These are phyloP conservation scores for Trinectes maculatus DNA, from an alignment of 2,113 vertebrate species.

Conservation along the genomic window DNA sequence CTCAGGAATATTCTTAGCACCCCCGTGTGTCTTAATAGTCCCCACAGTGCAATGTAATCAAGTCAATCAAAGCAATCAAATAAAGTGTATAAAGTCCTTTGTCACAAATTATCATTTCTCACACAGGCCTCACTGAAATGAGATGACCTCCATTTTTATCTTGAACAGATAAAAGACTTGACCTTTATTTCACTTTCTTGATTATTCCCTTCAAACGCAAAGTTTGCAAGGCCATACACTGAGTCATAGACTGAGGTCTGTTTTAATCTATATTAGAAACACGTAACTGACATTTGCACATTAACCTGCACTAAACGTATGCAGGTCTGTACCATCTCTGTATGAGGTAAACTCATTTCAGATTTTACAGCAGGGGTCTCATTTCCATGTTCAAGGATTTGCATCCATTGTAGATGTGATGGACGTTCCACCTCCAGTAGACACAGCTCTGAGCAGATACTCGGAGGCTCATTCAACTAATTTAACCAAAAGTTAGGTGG, in stretches of 20 bases:
- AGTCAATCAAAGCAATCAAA: constrained; percentile 11
- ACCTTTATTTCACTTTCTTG: no score
- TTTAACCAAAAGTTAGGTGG: not conserved
- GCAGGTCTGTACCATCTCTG: not conserved
- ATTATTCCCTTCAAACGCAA: no score
- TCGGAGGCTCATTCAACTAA: not conserved
- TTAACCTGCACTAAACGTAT: not conserved
- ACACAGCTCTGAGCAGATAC: not conserved
- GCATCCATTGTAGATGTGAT: not conserved
- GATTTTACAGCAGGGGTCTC: constrained; percentile 12
- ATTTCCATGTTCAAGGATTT: not conserved
- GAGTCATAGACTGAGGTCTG: constrained; percentile 8
- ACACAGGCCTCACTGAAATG: constrained; percentile 15
- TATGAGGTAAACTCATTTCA: not conserved
- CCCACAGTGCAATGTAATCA: not conserved
- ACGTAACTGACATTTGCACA: not conserved
- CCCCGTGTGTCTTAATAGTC: not conserved
- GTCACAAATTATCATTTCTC: no score
- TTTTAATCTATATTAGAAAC: not conserved
- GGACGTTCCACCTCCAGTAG: not conserved
- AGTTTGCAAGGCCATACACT: no score
- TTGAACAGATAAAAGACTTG: not conserved
- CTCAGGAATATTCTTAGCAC: not conserved
- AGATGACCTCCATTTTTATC: constrained; percentile 21
- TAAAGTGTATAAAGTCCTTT: no score